Conservation (phyloP, 2,888 invertebrate genomes). For the Sinelater perroti region DNA sequence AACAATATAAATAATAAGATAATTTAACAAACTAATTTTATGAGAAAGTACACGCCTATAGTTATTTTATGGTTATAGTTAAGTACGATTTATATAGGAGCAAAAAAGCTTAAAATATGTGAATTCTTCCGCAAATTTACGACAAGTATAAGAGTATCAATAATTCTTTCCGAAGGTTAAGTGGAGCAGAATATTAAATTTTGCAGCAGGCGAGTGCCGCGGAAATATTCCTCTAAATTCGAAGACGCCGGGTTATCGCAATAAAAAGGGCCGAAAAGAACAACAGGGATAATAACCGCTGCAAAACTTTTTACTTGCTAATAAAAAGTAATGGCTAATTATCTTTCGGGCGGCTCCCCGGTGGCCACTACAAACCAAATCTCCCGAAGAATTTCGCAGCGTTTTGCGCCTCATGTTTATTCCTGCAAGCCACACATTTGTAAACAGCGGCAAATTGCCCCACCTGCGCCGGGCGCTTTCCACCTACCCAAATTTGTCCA, state of each 20-base stretch:
- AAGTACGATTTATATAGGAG: neutral
- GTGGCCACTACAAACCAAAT: constrained; percentile 3
- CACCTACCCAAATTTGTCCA: no score
- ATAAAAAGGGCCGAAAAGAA: constrained; percentile 8
- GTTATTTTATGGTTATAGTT: neutral
- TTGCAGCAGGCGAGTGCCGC: neutral
- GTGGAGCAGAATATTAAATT: neutral
- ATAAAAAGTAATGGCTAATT: constrained; percentile 19
- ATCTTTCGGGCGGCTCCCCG: constrained; percentile 7
- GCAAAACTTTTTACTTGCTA: constrained; percentile 19
- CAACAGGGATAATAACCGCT: constrained; percentile 15
- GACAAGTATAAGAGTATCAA: neutral
- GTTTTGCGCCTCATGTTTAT: constrained; percentile 3
- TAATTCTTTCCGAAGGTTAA: neutral
- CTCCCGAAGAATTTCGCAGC: constrained; percentile 14
- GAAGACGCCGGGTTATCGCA: neutral
- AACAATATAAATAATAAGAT: no score
- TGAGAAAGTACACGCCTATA: neutral
- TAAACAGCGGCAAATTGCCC: constrained; percentile 13
- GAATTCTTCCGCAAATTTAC: neutral
- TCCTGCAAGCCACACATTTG: constrained; percentile 6
- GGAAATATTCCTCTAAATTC: neutral
- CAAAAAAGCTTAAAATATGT: constrained; percentile 8
- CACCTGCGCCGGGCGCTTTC: no score
- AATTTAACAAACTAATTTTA: neutral